Evolutionary conservation across 2,113 vertebrate species (phyloP), one percentile per base, ranked within the genome.

Genomic region (Saguinus midas): DNA sequence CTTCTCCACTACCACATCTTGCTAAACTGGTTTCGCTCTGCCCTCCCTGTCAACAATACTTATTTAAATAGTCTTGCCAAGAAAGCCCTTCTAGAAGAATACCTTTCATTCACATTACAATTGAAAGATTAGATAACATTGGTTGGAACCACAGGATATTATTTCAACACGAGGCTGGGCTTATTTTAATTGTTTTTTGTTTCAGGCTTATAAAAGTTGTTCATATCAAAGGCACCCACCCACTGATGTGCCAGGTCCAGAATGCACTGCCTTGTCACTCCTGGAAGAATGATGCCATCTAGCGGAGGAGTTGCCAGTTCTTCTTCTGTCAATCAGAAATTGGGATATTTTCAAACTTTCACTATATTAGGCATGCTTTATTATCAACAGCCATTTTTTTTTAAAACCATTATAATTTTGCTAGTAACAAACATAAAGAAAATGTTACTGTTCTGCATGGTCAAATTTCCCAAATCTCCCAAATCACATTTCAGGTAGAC

Each of bases 231-330:
- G 97, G 50, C n/a, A 98, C 99, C 96, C 94, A 99, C 99, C 99
- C 99, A 99, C 14, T 97, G 68, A 5, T 32, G 92, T 14, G 99
- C 98, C 90, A 99, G 98, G 37, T 99, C 99, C 95, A 99, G 97
- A 91, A 99, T 98, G 97, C 99, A 99, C 97, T 98, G 99, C 66
- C 99, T 98, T 2, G 99, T 99, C 92, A 99, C 98, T 78, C 99
- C 99, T 29, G 99, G 99, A 78, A 99, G 99, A 87, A 99, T 99
- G 97, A 99, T 98, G 90, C 99, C 99, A 97, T 99, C 99, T 97
- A 99, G 98, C 12, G 99, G 99, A 85, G 99, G 99, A 1, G 99
- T 99, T 68, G 99, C 99, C 91, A 99, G 98, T 78, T 99, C 99
- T 96, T 99, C 98, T 92, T 99, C 99, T 99, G 97, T 88, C 91